phyloP scores from a whole-genome alignment of 2,113 vertebrate genomes.

The Callorhinus ursinus region DNA sequence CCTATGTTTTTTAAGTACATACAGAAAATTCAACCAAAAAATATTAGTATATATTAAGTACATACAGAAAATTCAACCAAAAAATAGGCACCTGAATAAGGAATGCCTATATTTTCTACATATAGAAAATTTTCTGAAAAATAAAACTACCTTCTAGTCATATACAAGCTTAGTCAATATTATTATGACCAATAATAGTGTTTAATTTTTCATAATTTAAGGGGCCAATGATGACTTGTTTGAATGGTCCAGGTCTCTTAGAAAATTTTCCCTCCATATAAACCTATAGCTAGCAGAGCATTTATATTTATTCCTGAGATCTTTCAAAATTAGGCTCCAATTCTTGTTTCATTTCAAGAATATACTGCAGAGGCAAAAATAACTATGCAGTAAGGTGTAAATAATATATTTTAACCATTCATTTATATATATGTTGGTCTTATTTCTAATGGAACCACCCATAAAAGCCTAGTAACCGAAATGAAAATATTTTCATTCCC shows the following conservation, averaged over 20 bases:
- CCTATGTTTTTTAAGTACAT: not conserved
- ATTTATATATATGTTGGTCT: not conserved
- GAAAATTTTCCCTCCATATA: not conserved
- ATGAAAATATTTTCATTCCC: not conserved
- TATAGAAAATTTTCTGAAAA: not conserved
- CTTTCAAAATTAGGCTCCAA: slow-evolving; percentile 14
- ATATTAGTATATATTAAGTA: no score
- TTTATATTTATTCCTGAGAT: not conserved
- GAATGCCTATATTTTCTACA: not conserved
- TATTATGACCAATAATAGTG: not conserved
- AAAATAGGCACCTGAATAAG: not conserved
- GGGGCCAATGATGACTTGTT: not conserved
- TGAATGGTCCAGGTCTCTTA: not conserved
- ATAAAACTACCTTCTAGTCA: not conserved
- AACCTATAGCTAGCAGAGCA: not conserved
- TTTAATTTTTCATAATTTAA: slow-evolving; percentile 12
- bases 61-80: no score
- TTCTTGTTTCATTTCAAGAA: not conserved
- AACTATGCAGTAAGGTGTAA: not conserved
- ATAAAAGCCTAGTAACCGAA: not conserved
- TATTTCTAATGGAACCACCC: not conserved
- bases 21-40: not conserved
- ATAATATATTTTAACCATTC: not conserved
- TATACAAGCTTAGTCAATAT: not conserved
- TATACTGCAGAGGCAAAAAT: not conserved